phyloP scores from a whole-genome alignment of 1,140 invertebrate species.

The Pseudobourletiella spinata region DNA sequence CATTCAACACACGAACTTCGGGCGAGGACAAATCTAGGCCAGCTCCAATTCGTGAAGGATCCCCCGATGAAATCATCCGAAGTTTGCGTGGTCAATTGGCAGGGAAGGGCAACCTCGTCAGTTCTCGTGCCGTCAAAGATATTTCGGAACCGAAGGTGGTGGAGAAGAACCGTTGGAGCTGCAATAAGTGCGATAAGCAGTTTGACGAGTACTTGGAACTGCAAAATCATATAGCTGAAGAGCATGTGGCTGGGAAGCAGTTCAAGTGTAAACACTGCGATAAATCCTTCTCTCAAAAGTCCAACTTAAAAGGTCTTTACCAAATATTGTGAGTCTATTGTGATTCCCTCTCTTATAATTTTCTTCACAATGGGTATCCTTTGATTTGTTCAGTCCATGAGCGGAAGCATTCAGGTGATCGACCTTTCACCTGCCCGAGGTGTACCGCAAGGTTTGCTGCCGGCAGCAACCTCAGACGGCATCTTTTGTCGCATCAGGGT shows the following conservation, averaged over 20 bases:
- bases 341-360: neutral
- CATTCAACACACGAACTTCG: no score
- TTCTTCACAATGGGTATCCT: neutral
- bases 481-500: slow-evolving; percentile 38
- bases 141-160: no score
- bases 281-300: slow-evolving; percentile 35
- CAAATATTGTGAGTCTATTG: neutral
- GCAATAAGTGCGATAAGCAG: neutral
- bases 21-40: no score
- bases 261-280: slow-evolving; percentile 35
- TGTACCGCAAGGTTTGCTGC: slow-evolving; percentile 37
- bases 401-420: slow-evolving; percentile 38
- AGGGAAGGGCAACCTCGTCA: no score
- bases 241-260: slow-evolving; percentile 12
- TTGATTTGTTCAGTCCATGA: slow-evolving; percentile 40
- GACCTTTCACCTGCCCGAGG: slow-evolving; percentile 36
- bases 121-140: no score
- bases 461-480: slow-evolving; percentile 38
- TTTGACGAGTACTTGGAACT: neutral
- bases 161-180: slow-evolving; percentile 12
- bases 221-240: neutral
- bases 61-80: no score
- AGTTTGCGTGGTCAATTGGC: no score
- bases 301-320: slow-evolving; percentile 34
- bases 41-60: no score